Conservation (phyloP, 2,888 invertebrate genomes). For the Monopis laevigella region DNA sequence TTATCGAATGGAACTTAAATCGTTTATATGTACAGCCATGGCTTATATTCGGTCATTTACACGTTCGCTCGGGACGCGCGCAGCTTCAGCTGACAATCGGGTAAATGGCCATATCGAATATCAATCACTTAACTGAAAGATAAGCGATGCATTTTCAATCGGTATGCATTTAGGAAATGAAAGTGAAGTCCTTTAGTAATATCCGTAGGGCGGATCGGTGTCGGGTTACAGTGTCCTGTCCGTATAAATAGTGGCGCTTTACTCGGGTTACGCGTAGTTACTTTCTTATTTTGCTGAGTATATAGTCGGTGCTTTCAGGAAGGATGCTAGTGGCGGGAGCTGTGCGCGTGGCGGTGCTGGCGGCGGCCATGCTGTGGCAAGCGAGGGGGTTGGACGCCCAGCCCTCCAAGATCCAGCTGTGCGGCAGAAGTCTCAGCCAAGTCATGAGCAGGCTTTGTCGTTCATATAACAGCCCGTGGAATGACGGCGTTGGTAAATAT, state of each 20-base stretch:
- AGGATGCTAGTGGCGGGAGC: conserved; percentile 40
- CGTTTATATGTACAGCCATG: neutral
- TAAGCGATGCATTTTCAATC: conserved; percentile 8
- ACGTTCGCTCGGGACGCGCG: neutral
- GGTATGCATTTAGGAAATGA: conserved; percentile 60
- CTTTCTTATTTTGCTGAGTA: neutral
- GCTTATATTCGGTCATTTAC: neutral
- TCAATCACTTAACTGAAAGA: conserved; percentile 3
- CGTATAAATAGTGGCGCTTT: conserved; percentile 48
- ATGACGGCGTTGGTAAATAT: conserved; percentile 21
- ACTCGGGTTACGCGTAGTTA: conserved; percentile 37
- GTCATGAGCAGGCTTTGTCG: conserved; percentile 54
- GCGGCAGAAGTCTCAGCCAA: conserved; percentile 51
- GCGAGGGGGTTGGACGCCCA: conserved; percentile 32
- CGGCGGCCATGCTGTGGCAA: conserved; percentile 35
- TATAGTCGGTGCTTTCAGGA: conserved; percentile 11
- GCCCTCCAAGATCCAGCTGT: conserved; percentile 40
- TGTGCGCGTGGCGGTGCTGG: conserved; percentile 35
- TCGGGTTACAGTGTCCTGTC: conserved; percentile 50
- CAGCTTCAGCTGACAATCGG: neutral
- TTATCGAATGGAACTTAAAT: conserved; percentile 10
- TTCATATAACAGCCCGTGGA: conserved; percentile 57
- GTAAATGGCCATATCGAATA: conserved; percentile 1
- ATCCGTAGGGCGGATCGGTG: conserved; percentile 42
- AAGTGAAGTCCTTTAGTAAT: conserved; percentile 31